Evolutionary conservation across 2,888 invertebrate species (phyloP), one percentile per base, ranked within the genome.

Genomic region (Gryllus longicercus): DNA sequence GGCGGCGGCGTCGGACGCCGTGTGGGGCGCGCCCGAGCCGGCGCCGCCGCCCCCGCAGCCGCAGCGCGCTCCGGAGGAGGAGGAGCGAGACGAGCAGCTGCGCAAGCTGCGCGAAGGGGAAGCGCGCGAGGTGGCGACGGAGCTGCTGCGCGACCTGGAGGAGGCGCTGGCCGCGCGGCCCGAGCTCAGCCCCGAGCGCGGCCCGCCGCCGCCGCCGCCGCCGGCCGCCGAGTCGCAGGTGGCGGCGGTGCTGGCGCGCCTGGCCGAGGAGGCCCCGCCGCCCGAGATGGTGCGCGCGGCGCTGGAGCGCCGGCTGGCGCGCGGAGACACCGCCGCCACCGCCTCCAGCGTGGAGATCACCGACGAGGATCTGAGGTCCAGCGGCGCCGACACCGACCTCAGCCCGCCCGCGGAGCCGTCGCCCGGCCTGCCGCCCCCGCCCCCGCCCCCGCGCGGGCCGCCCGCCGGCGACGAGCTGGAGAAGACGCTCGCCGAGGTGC

Each of bases 311-410:
- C 63, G 63, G 4, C n/a, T 16, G 16, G 63, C n/a, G 14, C 63
- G 63, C 14, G 63, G 63, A 4, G 63, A 63, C 63, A 87, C 86
- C 74, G 88, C 89, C 82, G 89, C 89, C 50, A 88, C 88, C 85
- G 87, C 89, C 11, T 89, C 90, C 1, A 90, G 90, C 82, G 88
- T 90, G 85, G 90, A 90, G 85, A 88, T 81, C 84, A 90, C 90
- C 18, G 90, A 90, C 83, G 93, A 93, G 88, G 93, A 93, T 85
- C 89, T 93, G 83, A 90, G 90, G 84, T 93, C 92, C 85, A 93
- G 92, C 85, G 92, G 92, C 80, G 90, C 90, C 82, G 92, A 92
- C 85, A 90, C 91, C 82, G 92, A 92, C 86, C 89, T 91, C 83
- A 82, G 81, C 77, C 81, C 82, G 51, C 76, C 82, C 25, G 82